phyloP scores from a whole-genome alignment of 2,888 invertebrate species.

The Catocala sponsa region DNA sequence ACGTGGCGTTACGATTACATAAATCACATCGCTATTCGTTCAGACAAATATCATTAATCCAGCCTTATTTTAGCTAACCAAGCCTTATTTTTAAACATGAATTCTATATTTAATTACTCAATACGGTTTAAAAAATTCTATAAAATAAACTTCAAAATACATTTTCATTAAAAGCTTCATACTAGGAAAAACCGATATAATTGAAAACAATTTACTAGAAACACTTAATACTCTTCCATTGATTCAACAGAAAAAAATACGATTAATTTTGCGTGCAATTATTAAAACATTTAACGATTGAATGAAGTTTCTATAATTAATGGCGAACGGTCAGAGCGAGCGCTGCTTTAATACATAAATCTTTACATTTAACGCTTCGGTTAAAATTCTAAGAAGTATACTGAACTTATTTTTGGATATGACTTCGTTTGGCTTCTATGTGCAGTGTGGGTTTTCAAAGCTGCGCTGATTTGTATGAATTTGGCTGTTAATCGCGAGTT shows the following conservation, averaged over 20 bases:
- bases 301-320: slow-evolving; percentile 39
- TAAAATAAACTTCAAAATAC: too few relatives aligned
- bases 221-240: not conserved
- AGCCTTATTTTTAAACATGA: too few relatives aligned
- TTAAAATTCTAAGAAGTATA: slow-evolving; percentile 7
- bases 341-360: slow-evolving; percentile 20
- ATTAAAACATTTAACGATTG: slow-evolving; percentile 24
- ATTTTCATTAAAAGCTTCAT: too few relatives aligned
- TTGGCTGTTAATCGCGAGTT: too few relatives aligned
- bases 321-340: slow-evolving; percentile 27
- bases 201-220: not conserved
- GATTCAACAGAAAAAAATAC: not conserved
- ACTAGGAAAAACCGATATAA: too few relatives aligned
- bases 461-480: too few relatives aligned
- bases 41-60: too few relatives aligned
- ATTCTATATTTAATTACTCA: too few relatives aligned
- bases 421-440: not conserved
- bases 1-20: too few relatives aligned
- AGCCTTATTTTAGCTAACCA: too few relatives aligned
- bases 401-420: slow-evolving; percentile 1
- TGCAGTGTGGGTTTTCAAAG: not conserved
- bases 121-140: too few relatives aligned
- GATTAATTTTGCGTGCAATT: slow-evolving; percentile 3
- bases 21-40: too few relatives aligned
- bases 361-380: slow-evolving; percentile 19